Percentiles rank a stretch among this genome's conserved stretches.
These are phyloP conservation scores for Cerastis rubricosa DNA, from an alignment of 2,888 invertebrate genomes.

Conservation along the genomic window DNA sequence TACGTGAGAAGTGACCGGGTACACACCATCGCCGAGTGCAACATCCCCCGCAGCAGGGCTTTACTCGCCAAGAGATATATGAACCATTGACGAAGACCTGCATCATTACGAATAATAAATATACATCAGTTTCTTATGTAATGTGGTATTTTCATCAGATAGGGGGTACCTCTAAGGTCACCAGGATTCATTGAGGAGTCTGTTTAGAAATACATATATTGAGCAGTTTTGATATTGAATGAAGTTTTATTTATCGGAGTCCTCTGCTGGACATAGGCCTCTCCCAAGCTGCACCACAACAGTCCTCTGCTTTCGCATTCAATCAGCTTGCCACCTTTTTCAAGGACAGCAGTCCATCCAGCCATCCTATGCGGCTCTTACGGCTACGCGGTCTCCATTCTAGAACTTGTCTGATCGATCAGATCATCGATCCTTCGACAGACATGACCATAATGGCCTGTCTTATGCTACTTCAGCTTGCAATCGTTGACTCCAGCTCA, in stretches of 20 bases:
- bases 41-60: slow-evolving; percentile 79
- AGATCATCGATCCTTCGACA: neutral
- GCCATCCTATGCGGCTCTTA: too few relatives aligned
- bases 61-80: slow-evolving; percentile 80
- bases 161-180: neutral
- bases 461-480: neutral
- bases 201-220: slow-evolving; percentile 24
- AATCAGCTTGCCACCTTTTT: too few relatives aligned
- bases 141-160: neutral
- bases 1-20: slow-evolving; percentile 83
- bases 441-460: neutral
- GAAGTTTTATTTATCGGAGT: neutral
- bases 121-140: neutral
- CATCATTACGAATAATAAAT: neutral
- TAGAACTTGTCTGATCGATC: too few relatives aligned
- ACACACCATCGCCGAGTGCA: slow-evolving; percentile 81
- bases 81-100: slow-evolving; percentile 53
- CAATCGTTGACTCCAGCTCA: neutral
- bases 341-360: too few relatives aligned
- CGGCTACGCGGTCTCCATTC: too few relatives aligned
- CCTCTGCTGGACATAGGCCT: too few relatives aligned
- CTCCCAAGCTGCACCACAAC: neutral
- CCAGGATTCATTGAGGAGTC: slow-evolving; percentile 29
- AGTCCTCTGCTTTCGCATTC: neutral
- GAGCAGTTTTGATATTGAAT: neutral